Conservation (phyloP, 2,113 vertebrate genomes). For the Saimiri boliviensis region DNA sequence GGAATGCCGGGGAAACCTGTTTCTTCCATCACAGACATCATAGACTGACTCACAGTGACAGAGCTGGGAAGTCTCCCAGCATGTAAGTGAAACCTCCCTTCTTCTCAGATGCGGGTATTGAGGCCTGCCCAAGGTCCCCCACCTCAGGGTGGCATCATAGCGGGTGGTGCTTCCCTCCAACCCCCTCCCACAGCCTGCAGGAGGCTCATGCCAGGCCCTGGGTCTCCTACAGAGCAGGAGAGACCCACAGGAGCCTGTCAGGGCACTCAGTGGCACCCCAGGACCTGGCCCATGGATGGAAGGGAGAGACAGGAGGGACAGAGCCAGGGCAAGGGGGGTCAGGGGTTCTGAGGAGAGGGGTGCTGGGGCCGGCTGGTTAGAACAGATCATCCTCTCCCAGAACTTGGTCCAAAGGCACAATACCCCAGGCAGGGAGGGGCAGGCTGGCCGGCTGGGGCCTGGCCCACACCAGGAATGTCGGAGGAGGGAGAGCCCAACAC, state of each 20-base stretch:
- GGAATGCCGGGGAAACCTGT: slow-evolving; percentile 29
- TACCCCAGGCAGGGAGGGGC: rapidly evolving
- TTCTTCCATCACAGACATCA: not conserved
- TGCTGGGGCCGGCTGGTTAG: not conserved
- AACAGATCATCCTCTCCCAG: not conserved
- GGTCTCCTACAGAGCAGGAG: not conserved
- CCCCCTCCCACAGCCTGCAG: not conserved
- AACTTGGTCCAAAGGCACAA: not conserved
- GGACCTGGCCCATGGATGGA: not conserved
- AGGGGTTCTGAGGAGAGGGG: not conserved
- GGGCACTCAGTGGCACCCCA: no score
- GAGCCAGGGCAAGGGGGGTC: rapidly evolving
- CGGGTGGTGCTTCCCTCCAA: not conserved
- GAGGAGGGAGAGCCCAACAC: not conserved
- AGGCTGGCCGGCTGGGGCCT: not conserved
- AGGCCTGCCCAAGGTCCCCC: not conserved
- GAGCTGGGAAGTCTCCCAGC: not conserved
- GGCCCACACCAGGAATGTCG: not conserved
- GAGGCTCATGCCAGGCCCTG: not conserved
- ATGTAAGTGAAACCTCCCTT: not conserved
- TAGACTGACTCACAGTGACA: not conserved
- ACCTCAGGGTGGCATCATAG: not conserved
- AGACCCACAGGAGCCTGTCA: not conserved
- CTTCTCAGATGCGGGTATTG: not conserved
- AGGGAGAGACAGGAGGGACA: not conserved